Evolutionary conservation across 2,113 vertebrate species (phyloP), one percentile per base, ranked within the genome.

Genomic region (Helogale parvula): DNA sequence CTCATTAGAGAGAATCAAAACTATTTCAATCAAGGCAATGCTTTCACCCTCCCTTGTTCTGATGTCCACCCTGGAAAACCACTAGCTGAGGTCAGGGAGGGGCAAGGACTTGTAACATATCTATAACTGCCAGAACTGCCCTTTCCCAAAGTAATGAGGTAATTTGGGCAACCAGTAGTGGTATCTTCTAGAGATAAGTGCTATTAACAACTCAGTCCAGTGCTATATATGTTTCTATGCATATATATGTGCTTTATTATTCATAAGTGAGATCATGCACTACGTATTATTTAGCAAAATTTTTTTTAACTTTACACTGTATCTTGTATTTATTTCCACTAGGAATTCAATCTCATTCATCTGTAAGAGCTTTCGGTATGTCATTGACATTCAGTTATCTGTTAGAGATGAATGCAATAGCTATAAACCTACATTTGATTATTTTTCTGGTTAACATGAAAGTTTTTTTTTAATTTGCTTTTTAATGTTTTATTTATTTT

Each of bases 371-470:
- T 86, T 87, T 65, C 65, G 29, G 41, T 10, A 5, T 65, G 33
- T 76, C 31, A 81, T 23, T 88, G 16, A 76, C 1, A 71, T 4
- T 80, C 31, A 69, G 10, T 88, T 93, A 79, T 76, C 65, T 84
- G 45, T 57, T 88, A 93, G 27, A 96, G n/a, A 76, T 80, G 11
- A 88, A 88, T 71, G 38, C 95, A 76, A 19, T 50, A 94, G 31
- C 27, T 94, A 29, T 60, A 91, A 50, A 35, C 4, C 21, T 60
- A 81, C 15, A 9, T 52, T 85, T 60, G 29, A 16, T 38, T 71
- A 68, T 87, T 90, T 93, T 84, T 87, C 29, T 88, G 33, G 21
- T 71, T 91, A 85, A 60, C 68, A 79, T 72, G 13, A 47, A 47
- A 47, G 45, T 47, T 47, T 47, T 47, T 38, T 47, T 47, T 47